Percentiles rank a stretch among this genome's conserved stretches.
phyloP scores from a whole-genome alignment of 2,113 vertebrate genomes.

The Protobothrops flavoviridis region DNA sequence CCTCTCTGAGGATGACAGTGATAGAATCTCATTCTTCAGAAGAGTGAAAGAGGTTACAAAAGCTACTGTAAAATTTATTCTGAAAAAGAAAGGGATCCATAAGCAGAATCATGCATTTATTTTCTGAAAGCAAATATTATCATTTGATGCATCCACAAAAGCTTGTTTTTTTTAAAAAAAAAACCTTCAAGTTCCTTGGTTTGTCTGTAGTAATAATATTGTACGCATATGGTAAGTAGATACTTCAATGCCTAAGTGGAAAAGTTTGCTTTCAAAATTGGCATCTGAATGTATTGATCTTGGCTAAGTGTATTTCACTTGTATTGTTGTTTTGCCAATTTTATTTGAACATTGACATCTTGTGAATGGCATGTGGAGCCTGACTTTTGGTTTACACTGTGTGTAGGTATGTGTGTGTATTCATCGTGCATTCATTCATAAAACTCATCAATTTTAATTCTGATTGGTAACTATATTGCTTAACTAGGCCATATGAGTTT shows the following conservation, averaged over 20 bases:
- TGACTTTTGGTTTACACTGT: not conserved
- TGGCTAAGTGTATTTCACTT: not conserved
- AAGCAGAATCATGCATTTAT: not conserved
- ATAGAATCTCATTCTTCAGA: not conserved
- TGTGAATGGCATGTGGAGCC: too few species aligned
- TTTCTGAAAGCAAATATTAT: not conserved
- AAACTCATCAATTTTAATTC: not conserved
- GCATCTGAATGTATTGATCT: not conserved
- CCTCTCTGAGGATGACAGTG: too few species aligned
- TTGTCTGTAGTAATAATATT: not conserved
- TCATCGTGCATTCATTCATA: not conserved
- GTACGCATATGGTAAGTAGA: not conserved
- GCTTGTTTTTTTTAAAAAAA: too few species aligned
- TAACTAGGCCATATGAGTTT: not conserved
- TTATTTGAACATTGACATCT: not conserved
- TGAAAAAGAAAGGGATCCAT: not conserved
- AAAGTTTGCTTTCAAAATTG: not conserved
- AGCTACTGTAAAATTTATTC: not conserved
- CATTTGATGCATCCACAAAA: too few species aligned
- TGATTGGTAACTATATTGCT: not conserved
- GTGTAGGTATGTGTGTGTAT: too few species aligned
- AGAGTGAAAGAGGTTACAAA: not conserved
- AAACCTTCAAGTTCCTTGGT: not conserved
- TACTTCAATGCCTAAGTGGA: not conserved
- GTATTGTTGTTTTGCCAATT: not conserved